Percentiles rank a stretch among this genome's conserved stretches.
Conservation (phyloP, 1,140 invertebrate species). For the Ladona fulva region DNA sequence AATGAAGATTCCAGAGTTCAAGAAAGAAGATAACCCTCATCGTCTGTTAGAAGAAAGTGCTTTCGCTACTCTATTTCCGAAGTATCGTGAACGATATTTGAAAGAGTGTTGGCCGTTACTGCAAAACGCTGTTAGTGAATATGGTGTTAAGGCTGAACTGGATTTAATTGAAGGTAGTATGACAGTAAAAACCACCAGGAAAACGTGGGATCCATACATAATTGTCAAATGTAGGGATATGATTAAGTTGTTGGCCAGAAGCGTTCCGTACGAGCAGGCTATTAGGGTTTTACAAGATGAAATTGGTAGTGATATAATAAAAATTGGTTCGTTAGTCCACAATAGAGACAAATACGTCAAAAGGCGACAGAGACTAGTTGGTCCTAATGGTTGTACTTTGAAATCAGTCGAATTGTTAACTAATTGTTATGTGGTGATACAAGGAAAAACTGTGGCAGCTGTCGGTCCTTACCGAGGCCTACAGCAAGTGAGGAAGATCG, state of each 20-base stretch:
- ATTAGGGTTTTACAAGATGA: constrained; percentile 79
- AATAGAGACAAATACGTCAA: constrained; percentile 96
- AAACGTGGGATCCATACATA: constrained; percentile 98
- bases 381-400: constrained; percentile 91
- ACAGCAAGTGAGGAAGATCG: constrained; percentile 83
- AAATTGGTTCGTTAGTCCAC: constrained; percentile 81
- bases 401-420: constrained; percentile 98
- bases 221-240: constrained; percentile 95
- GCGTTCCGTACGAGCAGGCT: constrained; percentile 95
- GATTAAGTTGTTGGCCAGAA: constrained; percentile 88
- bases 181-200: constrained; percentile 88
- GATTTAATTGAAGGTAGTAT: constrained; percentile 94
- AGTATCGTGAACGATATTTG: constrained; percentile 95
- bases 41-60: constrained; percentile 67
- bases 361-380: constrained; percentile 87
- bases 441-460: constrained; percentile 95
- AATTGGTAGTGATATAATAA: constrained; percentile 90
- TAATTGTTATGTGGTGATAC: constrained; percentile 93
- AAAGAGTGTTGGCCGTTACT: constrained; percentile 93
- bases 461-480: constrained; percentile 93
- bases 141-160: constrained; percentile 80
- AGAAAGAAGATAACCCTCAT: constrained; percentile 81
- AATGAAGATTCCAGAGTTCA: constrained; percentile 84
- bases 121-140: constrained; percentile 67
- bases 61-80: constrained; percentile 74